phyloP scores from a whole-genome alignment of 2,888 invertebrate genomes.

The Ophion ventricosus region DNA sequence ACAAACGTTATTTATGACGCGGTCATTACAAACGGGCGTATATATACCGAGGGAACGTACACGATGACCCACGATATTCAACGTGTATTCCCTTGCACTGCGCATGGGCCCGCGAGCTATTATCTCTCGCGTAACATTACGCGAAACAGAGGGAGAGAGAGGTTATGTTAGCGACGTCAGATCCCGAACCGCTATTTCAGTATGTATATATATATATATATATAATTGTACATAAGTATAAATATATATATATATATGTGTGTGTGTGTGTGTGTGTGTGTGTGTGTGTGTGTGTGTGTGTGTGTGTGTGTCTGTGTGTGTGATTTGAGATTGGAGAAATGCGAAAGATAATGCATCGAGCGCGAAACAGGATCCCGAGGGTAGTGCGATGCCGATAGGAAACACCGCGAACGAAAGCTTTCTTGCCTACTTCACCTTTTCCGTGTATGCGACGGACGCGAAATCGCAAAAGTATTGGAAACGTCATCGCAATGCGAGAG shows the following conservation, averaged over 20 bases:
- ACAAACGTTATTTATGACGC: conserved; percentile 82
- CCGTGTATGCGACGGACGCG: background rate
- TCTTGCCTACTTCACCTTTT: background rate
- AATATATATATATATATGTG: too few species aligned
- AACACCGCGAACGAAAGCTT: conserved; percentile 2
- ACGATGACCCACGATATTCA: conserved; percentile 64
- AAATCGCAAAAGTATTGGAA: background rate
- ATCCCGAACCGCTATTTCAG: conserved; percentile 26
- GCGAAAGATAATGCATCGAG: conserved; percentile 55
- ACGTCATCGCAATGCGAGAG: background rate
- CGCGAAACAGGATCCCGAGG: conserved; percentile 55
- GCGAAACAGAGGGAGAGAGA: conserved; percentile 35
- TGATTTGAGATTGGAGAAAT: conserved; percentile 25
- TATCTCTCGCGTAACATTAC: conserved; percentile 41
- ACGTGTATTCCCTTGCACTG: conserved; percentile 56
- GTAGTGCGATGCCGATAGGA: conserved; percentile 44
- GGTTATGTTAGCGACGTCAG: conserved; percentile 54
- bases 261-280: background rate
- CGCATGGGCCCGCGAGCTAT: conserved; percentile 43
- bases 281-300: too few species aligned
- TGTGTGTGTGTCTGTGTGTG: background rate
- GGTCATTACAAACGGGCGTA: conserved; percentile 77
- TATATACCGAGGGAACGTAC: conserved; percentile 52
- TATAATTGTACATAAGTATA: background rate
- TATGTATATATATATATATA: background rate